A percentile compares a stretch with the other conserved stretches of the same genome.
phyloP scores from a whole-genome alignment of 92 coral and sea anemone species.

The Epizoanthus scotinus region DNA sequence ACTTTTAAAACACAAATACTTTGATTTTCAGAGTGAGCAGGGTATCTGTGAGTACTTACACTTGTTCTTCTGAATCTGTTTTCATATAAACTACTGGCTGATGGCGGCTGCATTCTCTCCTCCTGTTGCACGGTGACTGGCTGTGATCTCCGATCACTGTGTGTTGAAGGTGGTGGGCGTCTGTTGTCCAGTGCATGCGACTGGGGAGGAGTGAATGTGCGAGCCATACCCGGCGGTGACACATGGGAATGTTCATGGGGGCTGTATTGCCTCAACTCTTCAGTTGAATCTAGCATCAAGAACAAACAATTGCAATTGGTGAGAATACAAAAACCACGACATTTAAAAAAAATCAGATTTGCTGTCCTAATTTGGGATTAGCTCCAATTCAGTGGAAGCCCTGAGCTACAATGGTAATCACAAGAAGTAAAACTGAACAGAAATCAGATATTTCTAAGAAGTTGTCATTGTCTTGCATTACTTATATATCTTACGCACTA shows the following conservation, averaged over 20 bases:
- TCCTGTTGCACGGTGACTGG: constrained; percentile 86
- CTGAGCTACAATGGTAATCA: too few relatives aligned
- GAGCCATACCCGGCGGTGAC: constrained; percentile 44
- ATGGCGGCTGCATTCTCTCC: constrained; percentile 75
- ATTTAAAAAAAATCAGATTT: too few relatives aligned
- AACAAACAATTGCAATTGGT: too few relatives aligned
- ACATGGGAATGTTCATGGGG: constrained; percentile 29
- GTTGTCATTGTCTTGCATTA: too few relatives aligned
- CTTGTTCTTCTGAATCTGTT: constrained; percentile 68
- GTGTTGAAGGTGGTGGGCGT: constrained; percentile 54
- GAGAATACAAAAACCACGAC: too few relatives aligned
- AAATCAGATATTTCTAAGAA: too few relatives aligned
- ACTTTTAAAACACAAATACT: background rate
- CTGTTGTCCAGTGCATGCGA: constrained; percentile 51
- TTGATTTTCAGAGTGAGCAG: background rate
- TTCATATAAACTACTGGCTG: constrained; percentile 82
- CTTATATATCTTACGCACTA: too few relatives aligned
- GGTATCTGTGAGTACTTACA: constrained; percentile 32
- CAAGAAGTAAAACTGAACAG: too few relatives aligned
- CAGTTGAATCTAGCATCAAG: constrained; percentile 26
- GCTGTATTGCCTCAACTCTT: constrained; percentile 21
- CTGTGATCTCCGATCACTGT: constrained; percentile 54
- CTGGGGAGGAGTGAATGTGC: constrained; percentile 41
- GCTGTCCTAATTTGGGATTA: too few relatives aligned
- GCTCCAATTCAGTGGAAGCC: too few relatives aligned